Evolutionary conservation across 2,113 vertebrate genomes (phyloP).

Genomic region (Lycocorax pyrrhopterus): DNA sequence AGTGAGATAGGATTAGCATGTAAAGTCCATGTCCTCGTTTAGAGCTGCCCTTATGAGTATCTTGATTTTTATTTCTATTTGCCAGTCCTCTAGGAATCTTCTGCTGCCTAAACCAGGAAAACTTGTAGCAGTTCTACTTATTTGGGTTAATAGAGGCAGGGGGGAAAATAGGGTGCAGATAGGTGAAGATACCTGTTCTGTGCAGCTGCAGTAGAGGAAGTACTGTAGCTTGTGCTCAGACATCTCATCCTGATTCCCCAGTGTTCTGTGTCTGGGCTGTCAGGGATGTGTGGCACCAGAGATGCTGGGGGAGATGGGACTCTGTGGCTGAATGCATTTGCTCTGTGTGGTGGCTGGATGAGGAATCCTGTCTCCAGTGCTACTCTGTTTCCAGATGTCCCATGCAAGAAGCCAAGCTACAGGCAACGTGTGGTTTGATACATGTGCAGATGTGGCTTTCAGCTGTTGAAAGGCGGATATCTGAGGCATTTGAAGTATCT

Average conservation of each 20-base stretch:
- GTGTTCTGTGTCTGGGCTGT: neutral
- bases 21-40: neutral
- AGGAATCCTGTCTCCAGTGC: neutral
- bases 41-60: neutral
- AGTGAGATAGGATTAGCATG: neutral
- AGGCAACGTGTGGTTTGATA: neutral
- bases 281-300: neutral
- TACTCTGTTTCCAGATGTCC: neutral
- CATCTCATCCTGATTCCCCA: neutral
- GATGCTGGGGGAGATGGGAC: neutral
- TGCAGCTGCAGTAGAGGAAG: neutral
- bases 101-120: neutral
- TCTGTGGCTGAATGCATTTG: neutral
- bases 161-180: neutral
- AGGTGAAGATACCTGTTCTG: neutral
- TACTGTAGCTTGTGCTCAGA: neutral
- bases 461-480: constrained; percentile 8
- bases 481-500: constrained; percentile 2
- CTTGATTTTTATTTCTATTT: neutral
- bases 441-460: constrained; percentile 19
- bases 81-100: neutral
- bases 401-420: neutral
- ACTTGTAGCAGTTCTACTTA: neutral
- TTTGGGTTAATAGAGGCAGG: neutral
- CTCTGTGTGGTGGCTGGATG: neutral